phyloP scores from a whole-genome alignment of 2,113 vertebrate genomes.

The human region DNA sequence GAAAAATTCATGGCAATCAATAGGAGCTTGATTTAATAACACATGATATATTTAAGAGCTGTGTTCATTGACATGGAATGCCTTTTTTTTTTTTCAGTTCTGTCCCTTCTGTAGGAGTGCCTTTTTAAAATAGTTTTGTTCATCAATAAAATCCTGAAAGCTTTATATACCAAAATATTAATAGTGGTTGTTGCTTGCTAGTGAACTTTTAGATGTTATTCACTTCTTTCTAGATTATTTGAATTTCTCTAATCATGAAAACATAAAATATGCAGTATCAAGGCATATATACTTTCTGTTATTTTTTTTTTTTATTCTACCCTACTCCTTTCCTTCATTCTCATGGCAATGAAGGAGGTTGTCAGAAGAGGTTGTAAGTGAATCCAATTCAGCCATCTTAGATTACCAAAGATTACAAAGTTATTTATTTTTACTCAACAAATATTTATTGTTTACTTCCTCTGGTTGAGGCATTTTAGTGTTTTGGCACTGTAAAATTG shows the following conservation, averaged over 20 bases:
- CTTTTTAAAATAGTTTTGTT: too few relatives aligned
- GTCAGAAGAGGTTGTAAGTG: not conserved
- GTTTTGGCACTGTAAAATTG: not conserved
- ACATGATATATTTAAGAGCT: too few relatives aligned
- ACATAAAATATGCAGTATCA: not conserved
- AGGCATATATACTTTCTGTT: not conserved
- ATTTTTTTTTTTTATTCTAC: not conserved
- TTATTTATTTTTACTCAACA: not conserved
- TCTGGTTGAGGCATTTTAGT: not conserved
- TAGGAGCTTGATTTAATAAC: too few relatives aligned
- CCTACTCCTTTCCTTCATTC: not conserved
- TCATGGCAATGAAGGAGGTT: not conserved
- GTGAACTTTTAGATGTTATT: not conserved
- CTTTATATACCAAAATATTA: not conserved
- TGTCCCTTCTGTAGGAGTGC: too few relatives aligned
- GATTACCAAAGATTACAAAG: not conserved
- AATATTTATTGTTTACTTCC: not conserved
- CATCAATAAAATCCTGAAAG: not conserved
- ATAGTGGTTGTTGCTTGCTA: not conserved
- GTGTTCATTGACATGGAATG: too few relatives aligned
- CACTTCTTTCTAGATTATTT: not conserved
- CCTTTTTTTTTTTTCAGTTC: too few relatives aligned
- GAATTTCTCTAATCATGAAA: not conserved
- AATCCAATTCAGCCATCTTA: not conserved
- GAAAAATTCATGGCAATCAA: too few relatives aligned